These are phyloP conservation scores for Stenoptilia bipunctidactyla DNA, from an alignment of 2,888 invertebrate species.

Conservation along the genomic window DNA sequence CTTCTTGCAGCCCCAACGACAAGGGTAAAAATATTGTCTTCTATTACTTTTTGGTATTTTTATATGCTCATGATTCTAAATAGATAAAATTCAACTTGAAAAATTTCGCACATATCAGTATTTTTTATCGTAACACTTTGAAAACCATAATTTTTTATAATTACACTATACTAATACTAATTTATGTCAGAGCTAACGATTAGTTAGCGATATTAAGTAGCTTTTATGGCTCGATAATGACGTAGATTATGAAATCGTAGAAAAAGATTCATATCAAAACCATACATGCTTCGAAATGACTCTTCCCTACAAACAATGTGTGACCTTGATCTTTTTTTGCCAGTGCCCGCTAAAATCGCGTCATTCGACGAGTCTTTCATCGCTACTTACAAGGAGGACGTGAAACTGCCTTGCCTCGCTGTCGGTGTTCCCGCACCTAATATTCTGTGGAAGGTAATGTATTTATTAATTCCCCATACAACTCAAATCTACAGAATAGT, in stretches of 20 bases:
- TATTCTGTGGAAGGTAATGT: slow-evolving; percentile 84
- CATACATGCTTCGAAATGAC: too few relatives aligned
- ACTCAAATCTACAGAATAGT: too few relatives aligned
- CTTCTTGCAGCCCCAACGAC: slow-evolving; percentile 85
- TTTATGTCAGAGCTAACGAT: too few relatives aligned
- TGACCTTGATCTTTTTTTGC: slow-evolving; percentile 21
- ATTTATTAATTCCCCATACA: too few relatives aligned
- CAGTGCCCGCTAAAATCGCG: slow-evolving; percentile 94
- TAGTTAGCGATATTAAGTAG: too few relatives aligned
- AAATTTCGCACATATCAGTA: not conserved
- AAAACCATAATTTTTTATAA: too few relatives aligned
- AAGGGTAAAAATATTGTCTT: slow-evolving; percentile 68
- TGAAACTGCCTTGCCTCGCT: slow-evolving; percentile 90
- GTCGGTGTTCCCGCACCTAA: slow-evolving; percentile 93
- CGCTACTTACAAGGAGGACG: slow-evolving; percentile 92
- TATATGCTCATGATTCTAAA: not conserved
- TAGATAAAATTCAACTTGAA: not conserved
- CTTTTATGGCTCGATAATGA: too few relatives aligned
- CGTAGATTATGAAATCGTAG: too few relatives aligned
- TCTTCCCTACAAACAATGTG: too few relatives aligned
- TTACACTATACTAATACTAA: too few relatives aligned
- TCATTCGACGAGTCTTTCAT: slow-evolving; percentile 95
- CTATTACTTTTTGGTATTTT: not conserved
- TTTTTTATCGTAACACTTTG: not conserved
- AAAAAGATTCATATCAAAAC: too few relatives aligned